Evolutionary conservation across 2,888 invertebrate genomes (phyloP).

Genomic region (Polietes domitor): DNA sequence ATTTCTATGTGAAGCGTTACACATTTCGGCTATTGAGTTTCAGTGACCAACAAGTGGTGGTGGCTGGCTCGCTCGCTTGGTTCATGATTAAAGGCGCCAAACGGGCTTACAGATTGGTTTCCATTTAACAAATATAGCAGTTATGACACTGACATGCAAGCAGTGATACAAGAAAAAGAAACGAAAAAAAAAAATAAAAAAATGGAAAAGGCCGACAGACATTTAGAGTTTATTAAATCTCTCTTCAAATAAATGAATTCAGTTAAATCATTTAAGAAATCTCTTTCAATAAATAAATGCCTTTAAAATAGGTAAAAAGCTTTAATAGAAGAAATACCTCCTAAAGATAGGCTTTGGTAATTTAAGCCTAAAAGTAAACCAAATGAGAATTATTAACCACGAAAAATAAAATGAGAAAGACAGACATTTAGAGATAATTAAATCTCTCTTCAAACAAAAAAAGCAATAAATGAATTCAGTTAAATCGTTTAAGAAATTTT

Average conservation of each 20-base stretch:
- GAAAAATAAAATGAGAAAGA: neutral
- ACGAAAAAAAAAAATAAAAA: constrained; percentile 6
- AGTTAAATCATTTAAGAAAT: neutral
- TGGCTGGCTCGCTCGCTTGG: constrained; percentile 13
- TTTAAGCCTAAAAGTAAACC: no score
- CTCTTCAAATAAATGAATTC: neutral
- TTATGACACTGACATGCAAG: constrained; percentile 60
- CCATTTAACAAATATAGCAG: constrained; percentile 43
- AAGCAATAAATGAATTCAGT: neutral
- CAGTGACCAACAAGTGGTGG: no score
- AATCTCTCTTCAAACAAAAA: neutral
- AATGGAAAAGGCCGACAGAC: neutral
- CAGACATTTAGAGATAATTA: neutral
- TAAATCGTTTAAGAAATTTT: neutral
- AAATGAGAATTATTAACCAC: no score
- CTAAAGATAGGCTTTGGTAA: no score
- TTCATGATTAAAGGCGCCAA: constrained; percentile 60
- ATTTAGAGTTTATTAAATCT: neutral
- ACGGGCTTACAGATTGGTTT: constrained; percentile 57
- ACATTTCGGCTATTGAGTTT: constrained; percentile 42
- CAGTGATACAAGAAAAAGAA: neutral
- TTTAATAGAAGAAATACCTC: no score
- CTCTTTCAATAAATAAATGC: no score
- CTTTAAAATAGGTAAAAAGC: no score
- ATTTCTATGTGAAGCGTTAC: constrained; percentile 65